Evolutionary conservation across 2,888 invertebrate genomes (phyloP).

Genomic region (Clusia tigrina): DNA sequence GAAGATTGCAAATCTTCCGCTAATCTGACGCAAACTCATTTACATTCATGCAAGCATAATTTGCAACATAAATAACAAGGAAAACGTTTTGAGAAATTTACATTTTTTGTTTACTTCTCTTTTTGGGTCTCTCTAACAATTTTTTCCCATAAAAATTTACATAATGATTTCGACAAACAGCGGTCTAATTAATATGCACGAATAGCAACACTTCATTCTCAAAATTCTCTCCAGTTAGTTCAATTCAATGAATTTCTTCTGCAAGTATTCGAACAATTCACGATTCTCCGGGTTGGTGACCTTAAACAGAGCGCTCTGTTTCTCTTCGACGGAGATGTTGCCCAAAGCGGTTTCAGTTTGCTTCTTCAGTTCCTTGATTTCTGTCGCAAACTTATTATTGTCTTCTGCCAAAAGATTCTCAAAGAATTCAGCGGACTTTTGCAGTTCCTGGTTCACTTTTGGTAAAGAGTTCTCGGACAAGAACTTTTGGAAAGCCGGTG

Average conservation of each 20-base stretch:
- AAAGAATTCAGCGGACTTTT: constrained; percentile 45
- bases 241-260: constrained; percentile 45
- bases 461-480: constrained; percentile 42
- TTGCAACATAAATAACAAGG: background rate
- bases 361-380: constrained; percentile 43
- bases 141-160: background rate
- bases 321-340: constrained; percentile 42
- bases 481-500: constrained; percentile 41
- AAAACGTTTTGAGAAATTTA: too few species aligned
- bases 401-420: constrained; percentile 39
- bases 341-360: constrained; percentile 42
- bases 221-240: constrained; percentile 30
- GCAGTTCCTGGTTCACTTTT: constrained; percentile 41
- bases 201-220: background rate
- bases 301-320: constrained; percentile 43
- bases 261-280: constrained; percentile 44
- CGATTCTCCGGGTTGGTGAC: constrained; percentile 43
- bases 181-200: background rate
- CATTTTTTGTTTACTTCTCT: background rate
- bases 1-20: too few species aligned
- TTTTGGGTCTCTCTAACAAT: background rate
- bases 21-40: too few species aligned
- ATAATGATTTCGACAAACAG: background rate
- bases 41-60: too few species aligned
- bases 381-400: constrained; percentile 37